Base-by-base conservation (phyloP, 2,888 invertebrate genomes). In the Globia sparganii region DNA sequence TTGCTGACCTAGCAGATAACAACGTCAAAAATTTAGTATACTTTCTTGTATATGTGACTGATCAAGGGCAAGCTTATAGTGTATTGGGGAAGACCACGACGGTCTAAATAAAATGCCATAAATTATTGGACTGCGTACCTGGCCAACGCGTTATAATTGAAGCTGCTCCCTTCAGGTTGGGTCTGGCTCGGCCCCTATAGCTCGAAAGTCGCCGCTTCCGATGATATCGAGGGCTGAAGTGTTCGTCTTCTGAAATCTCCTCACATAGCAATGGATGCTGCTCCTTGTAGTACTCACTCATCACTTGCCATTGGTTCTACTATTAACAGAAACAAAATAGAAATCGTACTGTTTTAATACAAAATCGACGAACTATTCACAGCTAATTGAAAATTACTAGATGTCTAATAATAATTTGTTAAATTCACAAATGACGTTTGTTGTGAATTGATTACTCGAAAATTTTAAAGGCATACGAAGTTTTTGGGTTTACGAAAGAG, bases 61-160 rank as follows among this genome's bases (percentile, higher is more conserved):
- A 62, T 31, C 2, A 40, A 59, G n/a, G 18, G 1, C 2, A 28
- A 64, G 21, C 15, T 65, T n/a, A n/a, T n/a, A 5, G 25, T 5
- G 8, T 31, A n/a, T 59, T 56, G 6, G 4, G 37, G 1, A 21
- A 4, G 13, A 13, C 58, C 18, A 28, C 11, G n/a, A 9, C 49
- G 25, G 34, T 34, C 11, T 49, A 18, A 53, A 46, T 37, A 59
- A n/a, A 71, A 61, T 37, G 56, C 0, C 15, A 34, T 53, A 37
- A 68, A 43, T 15, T 43, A 8, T 28, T 15, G 31, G 3, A 49
- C 28, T 75, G 37, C 62, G 66, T 89, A 96, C 96, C 96, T 92
- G 96, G 96, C 96, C 96, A 96, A 73, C 90, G 91, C 46, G 87
- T 91, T 40, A 96, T 90, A 69, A 96, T 92, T 59, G 92, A 91